phyloP scores from a whole-genome alignment of 2,888 invertebrate genomes.

The Macropis europaea region DNA sequence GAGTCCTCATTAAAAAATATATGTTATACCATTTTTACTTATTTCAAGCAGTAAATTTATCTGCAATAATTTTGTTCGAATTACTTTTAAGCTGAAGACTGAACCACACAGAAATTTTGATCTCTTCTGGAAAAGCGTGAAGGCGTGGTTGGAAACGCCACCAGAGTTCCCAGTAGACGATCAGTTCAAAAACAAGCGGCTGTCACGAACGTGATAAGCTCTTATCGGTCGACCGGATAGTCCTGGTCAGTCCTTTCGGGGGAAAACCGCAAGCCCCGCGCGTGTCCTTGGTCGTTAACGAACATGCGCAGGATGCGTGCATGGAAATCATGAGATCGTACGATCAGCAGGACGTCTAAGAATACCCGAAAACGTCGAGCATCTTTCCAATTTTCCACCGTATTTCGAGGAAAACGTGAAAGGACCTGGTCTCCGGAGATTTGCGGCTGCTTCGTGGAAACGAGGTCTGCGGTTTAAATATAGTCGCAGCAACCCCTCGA shows the following conservation, averaged over 20 bases:
- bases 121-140: no score
- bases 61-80: no score
- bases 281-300: slow-evolving; percentile 12
- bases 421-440: neutral
- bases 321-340: neutral
- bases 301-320: slow-evolving; percentile 24
- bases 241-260: slow-evolving; percentile 26
- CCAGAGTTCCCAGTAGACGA: neutral
- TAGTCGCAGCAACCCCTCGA: slow-evolving; percentile 20
- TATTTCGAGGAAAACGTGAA: neutral
- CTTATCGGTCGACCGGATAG: slow-evolving; percentile 36
- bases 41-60: no score
- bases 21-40: no score
- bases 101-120: no score
- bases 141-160: slow-evolving; percentile 20
- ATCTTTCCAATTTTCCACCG: neutral
- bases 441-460: neutral
- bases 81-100: no score
- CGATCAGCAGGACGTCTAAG: slow-evolving; percentile 1
- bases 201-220: slow-evolving; percentile 28
- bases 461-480: neutral
- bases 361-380: neutral
- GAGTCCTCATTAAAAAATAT: no score
- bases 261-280: slow-evolving; percentile 24
- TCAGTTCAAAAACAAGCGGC: slow-evolving; percentile 19